Evolutionary conservation across 2,797 vertebrate genomes (phyloP).

Genomic region (Bovichtus variegatus): DNA sequence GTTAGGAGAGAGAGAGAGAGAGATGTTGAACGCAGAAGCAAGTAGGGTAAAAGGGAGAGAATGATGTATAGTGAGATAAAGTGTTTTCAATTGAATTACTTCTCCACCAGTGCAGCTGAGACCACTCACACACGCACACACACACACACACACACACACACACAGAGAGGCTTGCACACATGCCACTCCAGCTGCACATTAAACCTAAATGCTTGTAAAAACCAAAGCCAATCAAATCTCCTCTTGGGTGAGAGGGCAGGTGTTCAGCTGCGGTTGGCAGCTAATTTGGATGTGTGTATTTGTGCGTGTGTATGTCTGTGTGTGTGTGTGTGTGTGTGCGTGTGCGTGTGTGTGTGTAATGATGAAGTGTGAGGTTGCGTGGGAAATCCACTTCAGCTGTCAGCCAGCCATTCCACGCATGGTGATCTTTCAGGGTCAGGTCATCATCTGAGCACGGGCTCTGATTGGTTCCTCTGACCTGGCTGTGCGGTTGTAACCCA

Average conservation of each 20-base stretch:
- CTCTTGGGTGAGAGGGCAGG: conserved; percentile 62
- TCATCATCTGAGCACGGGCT: conserved; percentile 25
- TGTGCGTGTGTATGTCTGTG: conserved; percentile 11
- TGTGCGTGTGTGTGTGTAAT: conserved; percentile 1
- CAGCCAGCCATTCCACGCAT: conserved; percentile 38
- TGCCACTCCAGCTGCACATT: conserved; percentile 53
- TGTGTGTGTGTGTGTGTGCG: conserved; percentile 5
- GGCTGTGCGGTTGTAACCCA: conserved; percentile 17
- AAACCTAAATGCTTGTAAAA: conserved; percentile 68
- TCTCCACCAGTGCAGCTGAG: conserved; percentile 65
- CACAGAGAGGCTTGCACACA: neutral
- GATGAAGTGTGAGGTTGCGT: conserved; percentile 19
- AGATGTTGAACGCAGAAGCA: conserved; percentile 18
- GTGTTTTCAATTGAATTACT: conserved; percentile 63
- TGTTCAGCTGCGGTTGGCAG: conserved; percentile 52
- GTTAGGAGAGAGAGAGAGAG: neutral
- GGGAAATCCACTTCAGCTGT: conserved; percentile 45
- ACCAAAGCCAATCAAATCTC: conserved; percentile 67
- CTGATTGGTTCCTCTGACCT: conserved; percentile 54
- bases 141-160: conserved; percentile 1
- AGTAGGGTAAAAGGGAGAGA: conserved; percentile 24
- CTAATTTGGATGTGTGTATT: conserved; percentile 54
- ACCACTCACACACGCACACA: conserved; percentile 22
- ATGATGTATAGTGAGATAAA: conserved; percentile 46
- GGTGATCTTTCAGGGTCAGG: conserved; percentile 43